Evolutionary conservation across 2,888 invertebrate species (phyloP).

Genomic region (Ceramica pisi): DNA sequence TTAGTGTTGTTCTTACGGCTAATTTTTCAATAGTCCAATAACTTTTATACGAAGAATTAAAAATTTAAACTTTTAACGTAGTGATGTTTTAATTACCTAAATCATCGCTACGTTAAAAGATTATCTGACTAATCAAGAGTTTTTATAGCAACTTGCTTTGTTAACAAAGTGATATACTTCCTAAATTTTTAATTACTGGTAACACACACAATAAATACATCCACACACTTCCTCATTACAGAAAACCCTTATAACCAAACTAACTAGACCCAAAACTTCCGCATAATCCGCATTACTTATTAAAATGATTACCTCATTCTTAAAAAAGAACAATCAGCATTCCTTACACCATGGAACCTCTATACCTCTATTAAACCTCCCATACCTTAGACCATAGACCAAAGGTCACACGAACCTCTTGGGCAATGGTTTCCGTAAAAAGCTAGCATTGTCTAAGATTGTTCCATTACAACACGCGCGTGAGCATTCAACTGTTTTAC

Average conservation of each 20-base stretch:
- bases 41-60: too few species aligned
- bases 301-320: background rate
- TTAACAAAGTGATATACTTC: background rate
- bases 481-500: conserved; percentile 61
- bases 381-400: conserved; percentile 62
- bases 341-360: background rate
- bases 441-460: conserved; percentile 81
- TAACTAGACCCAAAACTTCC: background rate
- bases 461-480: conserved; percentile 76
- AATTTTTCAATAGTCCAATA: too few species aligned
- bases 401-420: conserved; percentile 82
- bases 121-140: background rate
- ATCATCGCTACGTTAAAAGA: too few species aligned
- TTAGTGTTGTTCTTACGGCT: too few species aligned
- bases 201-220: background rate
- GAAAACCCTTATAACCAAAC: background rate
- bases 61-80: too few species aligned
- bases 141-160: too few species aligned
- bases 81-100: too few species aligned
- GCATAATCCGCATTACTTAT: conserved; percentile 4
- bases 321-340: conserved; percentile 12
- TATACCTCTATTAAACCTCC: conserved; percentile 32
- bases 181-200: background rate
- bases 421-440: conserved; percentile 86
- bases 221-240: background rate